Percentiles rank a stretch among this genome's conserved stretches.
These are phyloP conservation scores for Scomber colias DNA, from an alignment of 2,113 vertebrate species.

Conservation along the genomic window DNA sequence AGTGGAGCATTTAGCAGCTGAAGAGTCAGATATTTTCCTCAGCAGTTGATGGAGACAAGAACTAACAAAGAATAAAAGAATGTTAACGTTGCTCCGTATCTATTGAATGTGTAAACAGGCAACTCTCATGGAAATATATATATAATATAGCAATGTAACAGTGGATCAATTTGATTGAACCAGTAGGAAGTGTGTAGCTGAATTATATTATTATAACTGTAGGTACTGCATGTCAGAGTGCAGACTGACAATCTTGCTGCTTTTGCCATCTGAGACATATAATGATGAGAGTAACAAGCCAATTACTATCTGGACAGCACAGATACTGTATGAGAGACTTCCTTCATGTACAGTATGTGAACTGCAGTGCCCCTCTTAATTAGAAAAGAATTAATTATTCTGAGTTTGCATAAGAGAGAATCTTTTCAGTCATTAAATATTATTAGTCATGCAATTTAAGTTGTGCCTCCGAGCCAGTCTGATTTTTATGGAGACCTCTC, in stretches of 20 bases:
- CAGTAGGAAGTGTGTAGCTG: constrained; percentile 1
- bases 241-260: background rate
- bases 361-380: constrained; percentile 53
- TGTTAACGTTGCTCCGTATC: too few species aligned
- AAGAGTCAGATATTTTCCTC: too few species aligned
- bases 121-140: too few species aligned
- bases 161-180: constrained; percentile 6
- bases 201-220: background rate
- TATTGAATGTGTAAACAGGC: too few species aligned
- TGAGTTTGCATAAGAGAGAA: constrained; percentile 54
- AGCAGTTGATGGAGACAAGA: too few species aligned
- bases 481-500: constrained; percentile 35
- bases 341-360: constrained; percentile 15
- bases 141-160: too few species aligned
- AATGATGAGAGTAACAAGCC: constrained; percentile 20
- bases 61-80: too few species aligned
- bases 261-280: constrained; percentile 21
- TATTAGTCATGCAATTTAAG: constrained; percentile 78
- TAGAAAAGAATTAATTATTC: constrained; percentile 66
- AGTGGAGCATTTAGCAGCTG: too few species aligned
- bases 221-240: constrained; percentile 13
- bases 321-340: constrained; percentile 24
- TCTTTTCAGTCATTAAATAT: constrained; percentile 72
- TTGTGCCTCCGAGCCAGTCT: constrained; percentile 65
- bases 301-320: constrained; percentile 27